These are phyloP conservation scores for Orthonychiurus folsomi DNA, from an alignment of 2,888 invertebrate species.

Conservation along the genomic window DNA sequence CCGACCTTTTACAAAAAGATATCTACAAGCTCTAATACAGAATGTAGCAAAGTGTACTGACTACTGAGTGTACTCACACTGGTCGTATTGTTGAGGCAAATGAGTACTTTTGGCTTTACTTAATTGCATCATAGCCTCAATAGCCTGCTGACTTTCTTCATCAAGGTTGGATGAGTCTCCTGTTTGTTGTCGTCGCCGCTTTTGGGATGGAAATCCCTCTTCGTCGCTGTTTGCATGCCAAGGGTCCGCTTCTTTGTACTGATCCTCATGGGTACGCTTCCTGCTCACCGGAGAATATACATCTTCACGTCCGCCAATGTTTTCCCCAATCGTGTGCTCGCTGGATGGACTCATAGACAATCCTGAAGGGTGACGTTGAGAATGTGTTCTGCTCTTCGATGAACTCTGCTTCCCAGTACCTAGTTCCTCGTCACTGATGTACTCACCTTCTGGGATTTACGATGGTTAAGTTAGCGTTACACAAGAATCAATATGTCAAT, in stretches of 20 bases:
- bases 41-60: too few relatives aligned
- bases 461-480: not conserved
- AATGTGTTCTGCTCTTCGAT: not conserved
- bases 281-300: too few relatives aligned
- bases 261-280: too few relatives aligned
- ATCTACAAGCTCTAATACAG: too few relatives aligned
- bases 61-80: too few relatives aligned
- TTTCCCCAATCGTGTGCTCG: too few relatives aligned
- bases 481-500: too few relatives aligned
- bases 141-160: conserved; percentile 52
- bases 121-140: conserved; percentile 46
- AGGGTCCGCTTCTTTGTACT: too few relatives aligned
- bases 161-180: conserved; percentile 43
- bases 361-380: conserved; percentile 9
- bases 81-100: conserved; percentile 1
- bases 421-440: conserved; percentile 38
- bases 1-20: too few relatives aligned
- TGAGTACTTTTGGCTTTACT: conserved; percentile 53
- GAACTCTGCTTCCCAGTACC: not conserved
- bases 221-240: too few relatives aligned
- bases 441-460: conserved; percentile 30
- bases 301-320: not conserved
- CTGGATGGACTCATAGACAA: conserved; percentile 8
- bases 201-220: too few relatives aligned
- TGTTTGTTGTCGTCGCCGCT: too few relatives aligned